Conservation (phyloP, 2,888 invertebrate species). For the Poecilus cupreus region DNA sequence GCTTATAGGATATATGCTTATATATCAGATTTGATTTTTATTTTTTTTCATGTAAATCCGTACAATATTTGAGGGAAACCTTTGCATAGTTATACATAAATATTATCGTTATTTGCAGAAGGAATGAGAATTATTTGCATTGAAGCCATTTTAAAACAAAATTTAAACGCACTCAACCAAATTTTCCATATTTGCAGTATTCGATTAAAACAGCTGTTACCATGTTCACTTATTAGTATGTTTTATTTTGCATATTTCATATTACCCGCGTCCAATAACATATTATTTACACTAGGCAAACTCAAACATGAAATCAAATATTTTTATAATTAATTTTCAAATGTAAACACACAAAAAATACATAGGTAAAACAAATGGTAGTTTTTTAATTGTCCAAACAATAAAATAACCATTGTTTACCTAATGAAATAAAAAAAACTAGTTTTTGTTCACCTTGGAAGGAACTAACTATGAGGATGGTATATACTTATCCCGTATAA, state of each 20-base stretch:
- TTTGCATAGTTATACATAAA: too few relatives aligned
- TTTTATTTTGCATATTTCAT: neutral
- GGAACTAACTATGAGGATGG: neutral
- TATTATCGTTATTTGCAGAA: neutral
- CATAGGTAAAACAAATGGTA: neutral
- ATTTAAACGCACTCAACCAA: constrained; percentile 9
- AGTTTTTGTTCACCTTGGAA: neutral
- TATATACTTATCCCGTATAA: neutral
- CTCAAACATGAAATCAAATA: neutral
- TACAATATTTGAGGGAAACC: too few relatives aligned
- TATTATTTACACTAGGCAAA: neutral
- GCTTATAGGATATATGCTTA: too few relatives aligned
- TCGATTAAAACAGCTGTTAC: constrained; percentile 2
- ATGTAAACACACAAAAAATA: neutral
- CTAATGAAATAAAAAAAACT: neutral
- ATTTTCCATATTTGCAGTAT: neutral
- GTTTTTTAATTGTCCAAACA: neutral
- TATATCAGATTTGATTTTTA: too few relatives aligned
- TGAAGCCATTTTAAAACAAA: neutral
- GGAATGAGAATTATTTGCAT: neutral
- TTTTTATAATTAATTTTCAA: constrained; percentile 8
- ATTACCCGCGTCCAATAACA: neutral
- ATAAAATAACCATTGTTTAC: neutral
- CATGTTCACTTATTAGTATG: neutral
- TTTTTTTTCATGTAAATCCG: too few relatives aligned